Evolutionary conservation across 1,140 invertebrate species (phyloP), one percentile per base, ranked within the genome.

Genomic region (Lucilia sericata): DNA sequence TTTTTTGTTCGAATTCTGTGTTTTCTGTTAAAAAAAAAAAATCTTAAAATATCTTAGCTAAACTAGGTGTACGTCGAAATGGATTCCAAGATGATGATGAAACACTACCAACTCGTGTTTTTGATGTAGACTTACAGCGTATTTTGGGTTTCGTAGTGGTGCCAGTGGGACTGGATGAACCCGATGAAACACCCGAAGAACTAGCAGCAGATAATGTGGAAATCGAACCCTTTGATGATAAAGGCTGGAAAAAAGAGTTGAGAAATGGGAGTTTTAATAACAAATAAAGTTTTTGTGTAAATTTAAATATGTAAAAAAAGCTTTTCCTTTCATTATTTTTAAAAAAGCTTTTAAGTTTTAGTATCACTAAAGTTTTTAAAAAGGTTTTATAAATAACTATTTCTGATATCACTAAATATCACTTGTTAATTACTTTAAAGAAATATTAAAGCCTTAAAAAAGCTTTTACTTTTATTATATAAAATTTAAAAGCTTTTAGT

Each of bases 61-160:
- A 84, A 85, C 90, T 91, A 14, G 89, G 88, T 14, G 90, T 89
- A 36, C 90, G 89, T 42, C 90, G 85, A 83, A 91, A 91, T 34
- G 89, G 90, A 89, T 91, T 91, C 90, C 90, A 91, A 13, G 88
- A 88, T 34, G 87, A 88, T 34, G 88, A 88, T 0, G 90, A 90
- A 13, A 90, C 86, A 82, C 88, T 91, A 78, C 90, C 89, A 34
- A 89, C 84, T 10, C 87, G 86, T 17, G 86, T 76, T 78, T 89
- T 91, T 10, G 86, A 86, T 19, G 88, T 87, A 34, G 86, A 86
- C 85, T 89, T 91, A 55, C 88, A 86, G 13, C 87, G 88, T 55
- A 87, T 84, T 86, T 91, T 91, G 19, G 86, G 88, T 86, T 90
- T 89, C 5, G 87, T 87, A 12, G 88, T 88, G 30, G 87, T 90